phyloP scores from a whole-genome alignment of 1,140 invertebrate genomes.

The Hyles vespertilio region DNA sequence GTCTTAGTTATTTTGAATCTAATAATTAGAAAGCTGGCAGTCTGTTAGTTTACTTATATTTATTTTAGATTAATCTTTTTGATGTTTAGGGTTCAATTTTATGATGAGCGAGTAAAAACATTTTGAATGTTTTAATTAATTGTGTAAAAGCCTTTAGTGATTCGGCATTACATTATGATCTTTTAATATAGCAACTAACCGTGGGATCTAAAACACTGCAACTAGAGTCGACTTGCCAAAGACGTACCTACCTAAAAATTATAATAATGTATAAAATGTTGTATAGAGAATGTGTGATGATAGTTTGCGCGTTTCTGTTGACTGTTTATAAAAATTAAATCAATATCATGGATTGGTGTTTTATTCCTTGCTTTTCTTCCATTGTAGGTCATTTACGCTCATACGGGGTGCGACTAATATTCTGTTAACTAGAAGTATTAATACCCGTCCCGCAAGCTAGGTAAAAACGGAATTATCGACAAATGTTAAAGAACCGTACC shows the following conservation, averaged over 20 bases:
- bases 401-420: neutral
- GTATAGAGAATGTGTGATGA: slow-evolving; percentile 39
- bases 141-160: too few species aligned
- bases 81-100: too few species aligned
- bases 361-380: slow-evolving; percentile 4
- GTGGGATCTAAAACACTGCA: slow-evolving; percentile 11
- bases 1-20: slow-evolving; percentile 3
- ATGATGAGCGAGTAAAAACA: too few species aligned
- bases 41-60: slow-evolving; percentile 1
- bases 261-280: slow-evolving; percentile 35
- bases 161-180: too few species aligned
- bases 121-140: too few species aligned
- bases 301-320: slow-evolving; percentile 53
- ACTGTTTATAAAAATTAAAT: slow-evolving; percentile 56
- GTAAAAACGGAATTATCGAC: too few species aligned
- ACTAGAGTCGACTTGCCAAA: slow-evolving; percentile 65
- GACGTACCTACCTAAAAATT: slow-evolving; percentile 50
- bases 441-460: too few species aligned
- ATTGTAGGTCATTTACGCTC: too few species aligned
- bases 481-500: too few species aligned
- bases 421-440: too few species aligned
- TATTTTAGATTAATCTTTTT: slow-evolving; percentile 3
- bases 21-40: neutral
- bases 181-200: neutral
- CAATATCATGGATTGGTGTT: slow-evolving; percentile 15